A percentile compares a stretch with the other conserved stretches of the same genome.
phyloP scores from a whole-genome alignment of 2,888 invertebrate genomes.

The Trypoxylon attenuatum region DNA sequence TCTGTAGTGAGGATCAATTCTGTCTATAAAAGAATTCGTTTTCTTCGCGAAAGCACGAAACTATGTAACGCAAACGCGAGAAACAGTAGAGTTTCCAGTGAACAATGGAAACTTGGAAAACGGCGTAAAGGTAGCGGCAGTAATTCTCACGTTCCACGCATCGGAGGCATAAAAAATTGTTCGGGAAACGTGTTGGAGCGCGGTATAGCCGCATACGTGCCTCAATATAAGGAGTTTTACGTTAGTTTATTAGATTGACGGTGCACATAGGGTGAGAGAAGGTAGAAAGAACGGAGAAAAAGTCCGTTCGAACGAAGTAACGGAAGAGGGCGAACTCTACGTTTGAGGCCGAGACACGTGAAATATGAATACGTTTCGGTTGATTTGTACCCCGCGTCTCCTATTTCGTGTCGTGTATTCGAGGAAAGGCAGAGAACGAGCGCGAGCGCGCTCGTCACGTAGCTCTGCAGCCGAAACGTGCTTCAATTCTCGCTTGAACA shows the following conservation, averaged over 20 bases:
- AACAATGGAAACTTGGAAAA: too few species aligned
- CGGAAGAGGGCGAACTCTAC: conserved; percentile 10
- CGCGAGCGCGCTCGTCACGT: conserved; percentile 38
- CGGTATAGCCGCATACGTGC: conserved; percentile 14
- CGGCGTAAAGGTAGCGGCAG: too few species aligned
- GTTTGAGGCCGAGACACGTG: conserved; percentile 33
- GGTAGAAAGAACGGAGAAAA: conserved; percentile 18
- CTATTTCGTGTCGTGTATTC: conserved; percentile 48
- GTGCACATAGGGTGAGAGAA: neutral
- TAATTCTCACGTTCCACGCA: too few species aligned
- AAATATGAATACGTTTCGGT: conserved; percentile 55
- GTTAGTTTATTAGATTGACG: conserved; percentile 47
- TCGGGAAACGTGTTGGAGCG: too few species aligned
- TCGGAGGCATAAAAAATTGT: too few species aligned
- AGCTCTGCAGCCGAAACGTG: conserved; percentile 46
- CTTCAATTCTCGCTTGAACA: conserved; percentile 40
- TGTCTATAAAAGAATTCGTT: too few species aligned
- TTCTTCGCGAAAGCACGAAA: too few species aligned
- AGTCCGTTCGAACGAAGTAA: conserved; percentile 28
- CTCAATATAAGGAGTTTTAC: conserved; percentile 26
- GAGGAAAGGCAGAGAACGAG: conserved; percentile 27
- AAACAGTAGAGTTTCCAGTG: too few species aligned
- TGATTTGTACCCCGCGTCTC: conserved; percentile 51
- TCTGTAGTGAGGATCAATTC: too few species aligned
- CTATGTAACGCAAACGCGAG: too few species aligned